Evolutionary conservation across 2,797 vertebrate genomes (phyloP).

Genomic region (Brachyalestes nurse): DNA sequence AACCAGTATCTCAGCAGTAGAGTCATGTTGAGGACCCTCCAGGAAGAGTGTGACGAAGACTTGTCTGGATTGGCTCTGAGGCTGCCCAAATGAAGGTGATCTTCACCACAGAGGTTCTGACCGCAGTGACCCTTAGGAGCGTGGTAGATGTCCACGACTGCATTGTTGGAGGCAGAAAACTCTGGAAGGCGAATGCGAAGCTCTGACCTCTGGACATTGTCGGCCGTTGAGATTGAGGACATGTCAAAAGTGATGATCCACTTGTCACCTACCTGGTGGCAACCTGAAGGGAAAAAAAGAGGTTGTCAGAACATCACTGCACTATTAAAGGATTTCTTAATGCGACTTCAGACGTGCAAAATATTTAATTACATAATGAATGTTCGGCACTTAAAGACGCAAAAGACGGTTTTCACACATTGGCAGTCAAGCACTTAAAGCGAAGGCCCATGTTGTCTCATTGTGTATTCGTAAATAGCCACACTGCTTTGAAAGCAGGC

Average conservation of each 20-base stretch:
- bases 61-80: conserved; percentile 64
- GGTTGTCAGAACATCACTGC: conserved; percentile 4
- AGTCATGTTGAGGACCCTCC: conserved; percentile 86
- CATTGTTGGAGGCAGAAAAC: conserved; percentile 55
- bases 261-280: conserved; percentile 71
- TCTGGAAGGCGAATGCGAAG: conserved; percentile 77
- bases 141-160: conserved; percentile 82
- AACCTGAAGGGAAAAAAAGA: conserved; percentile 71
- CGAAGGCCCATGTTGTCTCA: conserved; percentile 54
- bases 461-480: conserved; percentile 67
- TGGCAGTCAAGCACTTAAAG: conserved; percentile 55
- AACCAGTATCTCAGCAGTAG: conserved; percentile 78
- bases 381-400: conserved; percentile 45
- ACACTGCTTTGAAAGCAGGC: conserved; percentile 55
- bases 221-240: conserved; percentile 80
- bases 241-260: conserved; percentile 87
- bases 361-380: conserved; percentile 36
- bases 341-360: conserved; percentile 25
- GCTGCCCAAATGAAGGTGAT: conserved; percentile 77
- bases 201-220: conserved; percentile 80
- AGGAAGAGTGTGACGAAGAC: conserved; percentile 68
- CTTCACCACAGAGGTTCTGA: conserved; percentile 57
- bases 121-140: conserved; percentile 63
- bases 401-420: conserved; percentile 55
- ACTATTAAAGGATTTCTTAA: neutral